Evolutionary conservation across 2,797 vertebrate genomes (phyloP), one percentile per base, ranked within the genome.

Genomic region (Hafferia zeledoni): DNA sequence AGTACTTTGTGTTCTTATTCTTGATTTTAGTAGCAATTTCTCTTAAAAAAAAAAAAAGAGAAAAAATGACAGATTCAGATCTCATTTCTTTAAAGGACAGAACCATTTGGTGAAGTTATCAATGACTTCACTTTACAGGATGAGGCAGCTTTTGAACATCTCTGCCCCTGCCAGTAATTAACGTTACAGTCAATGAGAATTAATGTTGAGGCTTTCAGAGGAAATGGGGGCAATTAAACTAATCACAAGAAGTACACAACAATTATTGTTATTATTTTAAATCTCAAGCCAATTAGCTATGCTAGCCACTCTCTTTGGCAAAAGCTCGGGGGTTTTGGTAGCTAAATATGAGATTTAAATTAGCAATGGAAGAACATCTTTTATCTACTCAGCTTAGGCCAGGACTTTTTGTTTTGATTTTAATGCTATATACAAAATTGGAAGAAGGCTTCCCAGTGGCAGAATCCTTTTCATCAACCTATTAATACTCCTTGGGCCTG

Each of bases 171-270:
- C 35, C 86, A 68, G 49, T 65, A 83, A 90, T 70, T 81, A 87
- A 83, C 78, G 83, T 93, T 80, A 75, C 22, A 74, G 77, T 95
- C 68, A 80, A 72, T 91, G 72, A 70, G 77, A 95, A 96, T 95
- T 89, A 89, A 84, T 59, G 39, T 52, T 82, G 68, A 94, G 90
- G 50, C 39, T 94, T 91, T 92, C 88, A 93, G 70, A 85, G 52
- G 89, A 96, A 97, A 96, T 70, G 44, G 87, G 61, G 16, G 57
- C 91, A 95, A 95, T 97, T 91, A 96, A 78, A 60, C 60, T 95
- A 95, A 93, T 96, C 77, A 86, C 63, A 92, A 77, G 77, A 94
- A 89, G 64, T 90, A 90, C 67, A 79, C 55, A 60, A 86, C 65
- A 90, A 82, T 90, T 94, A 94, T 78, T 93, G 49, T 78, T 90